Percentiles rank a stretch among this genome's conserved stretches.
phyloP scores from a whole-genome alignment of 2,113 vertebrate genomes.

The Tragelaphus strepsiceros region DNA sequence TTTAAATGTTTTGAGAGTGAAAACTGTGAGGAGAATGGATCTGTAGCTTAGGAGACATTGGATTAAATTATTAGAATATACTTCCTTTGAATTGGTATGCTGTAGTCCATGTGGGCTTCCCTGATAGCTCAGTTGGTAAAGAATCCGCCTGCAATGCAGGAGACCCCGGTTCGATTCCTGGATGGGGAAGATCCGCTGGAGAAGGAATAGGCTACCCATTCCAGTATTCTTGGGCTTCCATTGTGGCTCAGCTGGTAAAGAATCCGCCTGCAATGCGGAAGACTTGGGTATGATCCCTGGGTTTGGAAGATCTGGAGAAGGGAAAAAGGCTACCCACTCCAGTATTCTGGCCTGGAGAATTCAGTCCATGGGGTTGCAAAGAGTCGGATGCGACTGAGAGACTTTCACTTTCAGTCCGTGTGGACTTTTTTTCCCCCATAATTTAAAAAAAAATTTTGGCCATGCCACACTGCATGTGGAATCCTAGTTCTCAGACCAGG shows the following conservation, averaged over 20 bases:
- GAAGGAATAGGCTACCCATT: not conserved
- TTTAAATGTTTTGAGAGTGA: constrained; percentile 36
- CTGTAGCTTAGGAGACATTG: not conserved
- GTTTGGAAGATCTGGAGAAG: not conserved
- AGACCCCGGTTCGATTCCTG: not conserved
- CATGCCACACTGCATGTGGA: not conserved
- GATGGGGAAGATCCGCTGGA: not conserved
- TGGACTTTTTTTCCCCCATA: accelerated
- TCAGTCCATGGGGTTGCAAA: not conserved
- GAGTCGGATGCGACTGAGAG: not conserved
- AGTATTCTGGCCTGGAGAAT: not conserved
- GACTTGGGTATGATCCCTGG: not conserved
- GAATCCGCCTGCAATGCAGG: not conserved
- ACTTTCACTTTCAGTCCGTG: not conserved
- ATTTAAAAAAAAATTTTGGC: not conserved
- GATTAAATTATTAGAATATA: constrained; percentile 1
- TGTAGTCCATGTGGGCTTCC: not conserved
- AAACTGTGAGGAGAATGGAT: constrained; percentile 32
- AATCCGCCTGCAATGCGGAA: not conserved
- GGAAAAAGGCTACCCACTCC: not conserved
- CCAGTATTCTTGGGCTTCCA: not conserved
- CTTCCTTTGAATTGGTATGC: constrained; percentile 26
- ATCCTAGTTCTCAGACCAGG: not conserved
- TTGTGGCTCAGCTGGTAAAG: not conserved
- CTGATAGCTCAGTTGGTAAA: not conserved